phyloP scores from a whole-genome alignment of 53 echinoderm and acorn worm genomes.

The Actinopyga echinites region DNA sequence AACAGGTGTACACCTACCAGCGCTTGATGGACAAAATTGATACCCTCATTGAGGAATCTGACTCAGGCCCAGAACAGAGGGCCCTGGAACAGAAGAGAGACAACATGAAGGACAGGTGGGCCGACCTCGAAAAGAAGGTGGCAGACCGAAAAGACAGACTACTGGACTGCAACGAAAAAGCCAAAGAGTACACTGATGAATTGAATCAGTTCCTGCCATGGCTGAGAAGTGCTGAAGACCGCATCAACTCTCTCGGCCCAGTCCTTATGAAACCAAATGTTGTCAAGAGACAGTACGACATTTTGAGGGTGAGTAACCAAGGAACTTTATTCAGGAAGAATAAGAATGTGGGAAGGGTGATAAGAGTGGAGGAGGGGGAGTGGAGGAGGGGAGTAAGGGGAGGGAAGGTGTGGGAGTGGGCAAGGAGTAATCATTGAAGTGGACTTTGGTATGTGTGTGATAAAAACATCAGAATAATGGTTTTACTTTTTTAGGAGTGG shows the following conservation, averaged over 20 bases:
- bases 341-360: neutral
- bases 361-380: no score
- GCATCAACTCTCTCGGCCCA: conserved; percentile 80
- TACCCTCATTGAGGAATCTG: conserved; percentile 78
- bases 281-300: conserved; percentile 90
- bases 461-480: no score
- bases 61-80: conserved; percentile 71
- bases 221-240: conserved; percentile 91
- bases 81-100: conserved; percentile 82
- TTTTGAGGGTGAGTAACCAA: conserved; percentile 68
- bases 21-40: conserved; percentile 90
- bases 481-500: no score
- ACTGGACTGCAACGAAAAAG: conserved; percentile 70
- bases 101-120: conserved; percentile 78
- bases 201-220: conserved; percentile 91
- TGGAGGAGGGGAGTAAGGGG: no score
- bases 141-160: conserved; percentile 74
- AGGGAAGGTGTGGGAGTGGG: no score
- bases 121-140: conserved; percentile 68
- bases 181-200: conserved; percentile 91
- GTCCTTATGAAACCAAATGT: conserved; percentile 88
- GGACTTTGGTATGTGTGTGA: no score
- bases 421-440: no score
- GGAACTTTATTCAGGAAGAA: neutral
- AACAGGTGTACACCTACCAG: conserved; percentile 96